Evolutionary conservation across 2,888 invertebrate species (phyloP), one percentile per base, ranked within the genome.

Genomic region (Erannis defoliaria): DNA sequence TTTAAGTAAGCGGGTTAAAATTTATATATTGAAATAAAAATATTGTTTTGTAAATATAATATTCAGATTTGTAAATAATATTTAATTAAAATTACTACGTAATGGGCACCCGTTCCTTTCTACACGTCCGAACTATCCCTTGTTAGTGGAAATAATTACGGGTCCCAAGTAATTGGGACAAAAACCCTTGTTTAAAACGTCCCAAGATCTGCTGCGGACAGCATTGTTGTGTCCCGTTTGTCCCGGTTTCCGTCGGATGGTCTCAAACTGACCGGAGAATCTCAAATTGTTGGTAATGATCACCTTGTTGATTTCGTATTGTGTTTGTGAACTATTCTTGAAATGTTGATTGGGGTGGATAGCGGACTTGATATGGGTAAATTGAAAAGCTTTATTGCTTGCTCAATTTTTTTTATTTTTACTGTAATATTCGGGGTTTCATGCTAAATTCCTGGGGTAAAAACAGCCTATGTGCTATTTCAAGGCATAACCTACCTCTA

Each of bases 171-270:
- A 90, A 90, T 91, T 89, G 88, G 84, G 82, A 81, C 79, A 86
- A 88, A 89, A 88, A 83, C 88, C 89, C 90, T 89, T 89, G 89
- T 89, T 92, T 89, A 87, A 87, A 84, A 78, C 80, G 78, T 77
- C 77, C 82, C 77, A 78, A 78, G 81, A 81, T 85, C 91, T 92
- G 92, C 78, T 67, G 77, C 86, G 88, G 92, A 91, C 91, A 88
- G 81, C 75, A 87, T 90, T 90, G 88, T 89, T 73, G 64, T 72
- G 69, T 65, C 71, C 81, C 53, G 19, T 31, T 50, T 45, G 38
- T 55, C 55, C 49, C 40, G 53, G 40, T 60, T 40, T 70, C 62
- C 31, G 51, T 68, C 59, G 61, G 62, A 66, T 71, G 43, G 67
- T 59, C 67, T 73, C 70, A 77, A 84, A 84, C 86, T 91, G 92